Base-by-base conservation (phyloP, 2,888 invertebrate genomes). In the Drosophila austrosaltans region DNA sequence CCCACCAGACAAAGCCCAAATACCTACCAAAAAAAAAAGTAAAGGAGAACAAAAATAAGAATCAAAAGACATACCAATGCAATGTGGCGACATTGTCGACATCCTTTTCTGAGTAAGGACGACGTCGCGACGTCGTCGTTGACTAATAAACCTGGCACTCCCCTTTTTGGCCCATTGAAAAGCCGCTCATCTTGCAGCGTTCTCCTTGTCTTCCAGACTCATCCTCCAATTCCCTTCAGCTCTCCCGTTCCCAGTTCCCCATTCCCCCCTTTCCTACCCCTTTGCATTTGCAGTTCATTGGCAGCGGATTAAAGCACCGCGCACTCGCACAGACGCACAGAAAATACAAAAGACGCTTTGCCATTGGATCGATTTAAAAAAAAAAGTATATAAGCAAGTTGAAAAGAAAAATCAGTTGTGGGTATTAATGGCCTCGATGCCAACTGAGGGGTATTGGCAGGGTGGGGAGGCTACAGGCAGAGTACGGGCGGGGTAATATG, bases 301-400 rank as follows among this genome's bases (percentile, higher is more conserved):
- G 90, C 85, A 87, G 89, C 89, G 88, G 89, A 89, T 90, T 90
- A 90, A 90, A 87, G 77, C 76, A 79, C 71, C 77, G 81, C 79
- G 82, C 80, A 75, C 63, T 73, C 78, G 76, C 82, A 80, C 65
- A 72, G 69, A 63, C 72, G 61, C 48, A 48, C 48, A 73, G 71
- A 57, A 74, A 63, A 74, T 71, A 69, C 78, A 86, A 86, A 82
- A 84, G 87, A 79, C 81, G 76, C 76, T 76, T 84, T 87, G 82
- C 79, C 79, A 84, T 77, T 79, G 86, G 89, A 89, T 89, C 89
- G 89, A 89, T 89, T 89, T 89, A 89, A 90, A 89, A 85, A 78
- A 77, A 77, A 65, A 66, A 72, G 66, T 44, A 64, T 59, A 75
- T 72, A 67, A 69, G 75, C 59, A 71, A 63, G 72, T 65, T 65